Evolutionary conservation across 2,113 vertebrate species (phyloP).

Genomic region (Cyphomyrus plagiostoma): DNA sequence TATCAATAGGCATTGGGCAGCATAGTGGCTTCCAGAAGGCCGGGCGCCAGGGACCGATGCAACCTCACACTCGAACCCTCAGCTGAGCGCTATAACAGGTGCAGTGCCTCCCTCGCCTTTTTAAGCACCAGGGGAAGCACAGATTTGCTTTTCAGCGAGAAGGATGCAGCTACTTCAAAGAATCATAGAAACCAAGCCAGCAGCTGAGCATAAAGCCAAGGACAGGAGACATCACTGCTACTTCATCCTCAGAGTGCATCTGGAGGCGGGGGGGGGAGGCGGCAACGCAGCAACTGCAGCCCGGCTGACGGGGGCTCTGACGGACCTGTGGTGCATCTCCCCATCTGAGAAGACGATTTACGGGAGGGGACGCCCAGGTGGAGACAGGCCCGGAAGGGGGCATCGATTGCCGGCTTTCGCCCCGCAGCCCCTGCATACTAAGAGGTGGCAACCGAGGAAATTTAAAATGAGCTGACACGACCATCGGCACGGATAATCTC

Average conservation of each 20-base stretch:
- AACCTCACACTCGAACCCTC: neutral
- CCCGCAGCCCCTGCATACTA: conserved; percentile 21
- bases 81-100: neutral
- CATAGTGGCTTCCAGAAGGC: neutral
- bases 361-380: conserved; percentile 9
- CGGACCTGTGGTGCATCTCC: neutral
- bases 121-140: neutral
- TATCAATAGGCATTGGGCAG: neutral
- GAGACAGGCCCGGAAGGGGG: neutral
- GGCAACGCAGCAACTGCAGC: neutral
- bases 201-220: neutral
- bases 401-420: conserved; percentile 12
- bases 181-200: neutral
- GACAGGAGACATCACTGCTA: neutral
- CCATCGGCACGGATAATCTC: conserved; percentile 28
- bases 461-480: conserved; percentile 10
- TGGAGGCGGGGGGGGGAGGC: neutral
- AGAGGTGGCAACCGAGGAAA: conserved; percentile 5
- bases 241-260: neutral
- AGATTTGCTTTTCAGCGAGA: neutral
- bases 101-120: too few species aligned
- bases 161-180: neutral
- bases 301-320: neutral
- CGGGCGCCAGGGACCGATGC: neutral
- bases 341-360: neutral